Evolutionary conservation across 2,113 vertebrate species (phyloP).

Genomic region (Alligator sinensis): DNA sequence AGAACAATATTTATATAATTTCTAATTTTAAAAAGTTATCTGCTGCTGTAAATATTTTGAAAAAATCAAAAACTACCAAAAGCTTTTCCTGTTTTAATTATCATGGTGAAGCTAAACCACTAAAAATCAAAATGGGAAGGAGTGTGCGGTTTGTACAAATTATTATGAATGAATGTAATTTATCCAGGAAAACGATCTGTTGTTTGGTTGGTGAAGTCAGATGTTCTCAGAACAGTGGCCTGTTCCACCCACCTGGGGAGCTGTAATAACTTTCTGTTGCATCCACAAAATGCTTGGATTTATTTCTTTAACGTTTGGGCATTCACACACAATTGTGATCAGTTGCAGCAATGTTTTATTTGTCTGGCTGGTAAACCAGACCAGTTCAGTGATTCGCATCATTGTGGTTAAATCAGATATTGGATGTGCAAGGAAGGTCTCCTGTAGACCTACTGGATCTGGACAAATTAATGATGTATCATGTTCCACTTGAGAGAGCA

Average conservation of each 20-base stretch:
- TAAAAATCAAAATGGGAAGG: background rate
- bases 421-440: background rate
- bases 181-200: background rate
- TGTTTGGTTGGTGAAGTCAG: background rate
- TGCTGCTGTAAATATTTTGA: background rate
- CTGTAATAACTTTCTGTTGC: background rate
- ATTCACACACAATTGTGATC: background rate
- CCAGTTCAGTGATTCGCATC: background rate
- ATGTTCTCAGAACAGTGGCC: background rate
- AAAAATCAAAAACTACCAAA: background rate
- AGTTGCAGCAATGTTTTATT: background rate
- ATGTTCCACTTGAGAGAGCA: background rate
- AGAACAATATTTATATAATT: background rate
- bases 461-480: background rate
- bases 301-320: background rate
- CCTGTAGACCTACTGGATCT: background rate
- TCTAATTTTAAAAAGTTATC: background rate
- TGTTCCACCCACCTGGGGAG: too few relatives aligned
- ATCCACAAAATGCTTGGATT: background rate
- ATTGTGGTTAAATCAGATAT: background rate
- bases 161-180: background rate
- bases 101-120: background rate
- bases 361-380: background rate
- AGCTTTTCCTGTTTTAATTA: background rate
- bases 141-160: background rate